Evolutionary conservation across 2,113 vertebrate genomes (phyloP), one percentile per base, ranked within the genome.

Genomic region (Mormyrus iriodes): DNA sequence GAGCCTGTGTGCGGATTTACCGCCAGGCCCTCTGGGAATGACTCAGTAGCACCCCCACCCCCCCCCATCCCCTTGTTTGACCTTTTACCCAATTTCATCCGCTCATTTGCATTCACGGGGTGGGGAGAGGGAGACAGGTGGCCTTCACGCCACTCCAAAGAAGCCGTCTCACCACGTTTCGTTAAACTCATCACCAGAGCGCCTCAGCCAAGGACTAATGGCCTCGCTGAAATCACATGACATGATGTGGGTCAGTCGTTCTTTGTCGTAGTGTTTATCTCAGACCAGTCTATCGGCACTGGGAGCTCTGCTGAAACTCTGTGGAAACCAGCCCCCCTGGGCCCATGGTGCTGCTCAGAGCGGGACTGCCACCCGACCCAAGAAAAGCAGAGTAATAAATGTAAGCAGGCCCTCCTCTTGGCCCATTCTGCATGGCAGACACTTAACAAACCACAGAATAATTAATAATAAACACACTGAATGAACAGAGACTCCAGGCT

Each of bases 1-100:
- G 83, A 44, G 79, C 76, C 65, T 24, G 49, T 53, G 24, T 19
- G 46, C 87, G 21, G 55, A 90, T 89, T 86, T 79, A 89, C 49
- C n/a, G 65, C 27, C 6, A 17, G 82, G 69, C 15, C 83, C 58
- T 24, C 35, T 6, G 17, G 79, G 46, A 13, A 19, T 10, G 31
- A 35, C 53, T 35, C 17, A 84, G 39, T 19, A n/a, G n/a, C 53
- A 48, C 19, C 6, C 2, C 65, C 13, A n/a, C 7, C 3, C 12
- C 19, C 21, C n/a, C 3, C 2, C 9, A 15, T 69, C 35, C 51
- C 19, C 87, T 55, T 8, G 0, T 39, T 52, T 44, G 53, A 35
- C 31, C 73, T 85, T 49, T 84, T n/a, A 46, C 39, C 85, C 46
- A 39, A n/a, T 4, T 79, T 82, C 44, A 46, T 27, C 65, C 7